Conservation (phyloP, 2,113 vertebrate species). For the Mungos mungo region DNA sequence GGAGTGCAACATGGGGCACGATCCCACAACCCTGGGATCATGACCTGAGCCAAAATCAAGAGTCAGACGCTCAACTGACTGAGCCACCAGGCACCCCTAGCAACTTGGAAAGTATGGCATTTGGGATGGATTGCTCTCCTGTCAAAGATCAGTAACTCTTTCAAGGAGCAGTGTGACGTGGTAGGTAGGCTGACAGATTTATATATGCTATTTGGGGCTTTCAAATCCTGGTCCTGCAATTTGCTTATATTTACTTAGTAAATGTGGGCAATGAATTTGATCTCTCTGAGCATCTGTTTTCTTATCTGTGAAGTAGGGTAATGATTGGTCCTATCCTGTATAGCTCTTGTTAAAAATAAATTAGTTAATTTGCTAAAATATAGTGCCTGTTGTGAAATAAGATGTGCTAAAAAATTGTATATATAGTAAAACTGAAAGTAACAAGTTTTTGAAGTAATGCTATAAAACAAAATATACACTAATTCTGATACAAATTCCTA, state of each 20-base stretch:
- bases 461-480: background rate
- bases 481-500: background rate
- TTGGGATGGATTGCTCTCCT: background rate
- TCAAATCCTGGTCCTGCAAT: background rate
- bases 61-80: too few species aligned
- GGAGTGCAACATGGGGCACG: too few species aligned
- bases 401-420: background rate
- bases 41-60: too few species aligned
- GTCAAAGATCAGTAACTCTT: background rate
- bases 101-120: background rate
- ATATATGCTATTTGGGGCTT: background rate
- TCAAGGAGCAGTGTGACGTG: background rate
- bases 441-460: background rate
- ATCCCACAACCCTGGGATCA: too few species aligned
- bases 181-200: background rate
- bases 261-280: background rate
- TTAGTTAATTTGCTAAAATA: background rate
- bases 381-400: background rate
- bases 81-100: too few species aligned
- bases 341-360: background rate
- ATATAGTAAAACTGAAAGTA: background rate
- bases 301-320: background rate
- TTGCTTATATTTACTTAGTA: background rate
- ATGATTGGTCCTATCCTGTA: background rate
- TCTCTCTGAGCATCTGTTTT: background rate